Evolutionary conservation across 2,797 vertebrate genomes (phyloP).

Genomic region (Loriculus beryllinus): DNA sequence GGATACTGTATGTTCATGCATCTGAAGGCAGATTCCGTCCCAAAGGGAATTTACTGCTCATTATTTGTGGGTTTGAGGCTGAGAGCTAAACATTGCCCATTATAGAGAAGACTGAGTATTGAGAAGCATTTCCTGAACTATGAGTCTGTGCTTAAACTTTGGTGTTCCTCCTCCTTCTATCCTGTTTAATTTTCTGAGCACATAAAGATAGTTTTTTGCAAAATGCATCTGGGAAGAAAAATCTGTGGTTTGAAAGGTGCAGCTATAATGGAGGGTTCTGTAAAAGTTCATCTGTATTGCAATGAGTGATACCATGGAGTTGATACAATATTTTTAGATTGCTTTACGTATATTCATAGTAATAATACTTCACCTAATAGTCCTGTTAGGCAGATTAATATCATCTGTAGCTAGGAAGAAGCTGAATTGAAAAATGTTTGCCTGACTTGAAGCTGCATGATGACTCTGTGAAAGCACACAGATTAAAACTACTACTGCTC

Average conservation of each 20-base stretch:
- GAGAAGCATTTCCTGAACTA: background rate
- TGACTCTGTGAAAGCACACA: background rate
- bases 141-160: background rate
- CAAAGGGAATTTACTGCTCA: background rate
- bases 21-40: background rate
- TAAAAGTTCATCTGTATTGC: background rate
- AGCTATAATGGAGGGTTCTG: background rate
- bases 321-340: conserved; percentile 3
- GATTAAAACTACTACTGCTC: background rate
- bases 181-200: background rate
- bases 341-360: background rate
- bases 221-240: background rate
- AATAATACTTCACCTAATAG: conserved; percentile 6
- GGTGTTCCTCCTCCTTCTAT: background rate
- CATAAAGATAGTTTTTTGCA: background rate
- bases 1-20: background rate
- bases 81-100: background rate
- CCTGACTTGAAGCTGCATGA: background rate
- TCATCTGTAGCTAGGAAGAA: background rate
- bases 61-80: background rate
- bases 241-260: background rate
- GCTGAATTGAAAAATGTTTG: background rate
- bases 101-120: background rate
- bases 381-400: background rate
- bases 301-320: background rate